phyloP scores from a whole-genome alignment of 2,113 vertebrate species.

The Daboia siamensis region DNA sequence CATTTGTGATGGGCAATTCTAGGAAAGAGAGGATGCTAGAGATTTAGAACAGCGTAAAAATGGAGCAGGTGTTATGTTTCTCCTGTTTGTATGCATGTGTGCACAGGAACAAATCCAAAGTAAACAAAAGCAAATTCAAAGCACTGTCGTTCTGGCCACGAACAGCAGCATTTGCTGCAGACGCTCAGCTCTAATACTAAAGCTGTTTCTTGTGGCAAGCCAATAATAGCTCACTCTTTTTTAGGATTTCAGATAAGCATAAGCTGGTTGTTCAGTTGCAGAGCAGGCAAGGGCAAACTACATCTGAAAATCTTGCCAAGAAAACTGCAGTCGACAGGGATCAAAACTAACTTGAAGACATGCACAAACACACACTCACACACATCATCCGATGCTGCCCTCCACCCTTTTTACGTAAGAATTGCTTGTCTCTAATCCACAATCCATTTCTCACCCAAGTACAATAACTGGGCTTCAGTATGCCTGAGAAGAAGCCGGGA shows the following conservation, averaged over 20 bases:
- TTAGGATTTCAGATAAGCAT: not conserved
- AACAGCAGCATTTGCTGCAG: not conserved
- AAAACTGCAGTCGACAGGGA: not conserved
- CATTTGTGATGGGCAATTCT: not conserved
- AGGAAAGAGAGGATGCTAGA: not conserved
- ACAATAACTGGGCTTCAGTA: too few species aligned
- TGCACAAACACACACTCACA: not conserved
- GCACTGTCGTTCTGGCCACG: not conserved
- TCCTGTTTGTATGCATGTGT: not conserved
- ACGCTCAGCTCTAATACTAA: not conserved
- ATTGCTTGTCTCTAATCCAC: not conserved
- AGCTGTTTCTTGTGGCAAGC: not conserved
- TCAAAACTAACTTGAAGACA: not conserved
- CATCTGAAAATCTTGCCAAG: not conserved
- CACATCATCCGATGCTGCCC: not conserved
- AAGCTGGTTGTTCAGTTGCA: not conserved
- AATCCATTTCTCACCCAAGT: not conserved
- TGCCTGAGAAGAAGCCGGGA: too few species aligned
- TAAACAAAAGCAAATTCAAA: not conserved
- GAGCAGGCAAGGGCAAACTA: not conserved
- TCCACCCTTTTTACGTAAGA: not conserved
- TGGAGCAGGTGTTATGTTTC: not conserved
- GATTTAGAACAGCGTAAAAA: not conserved
- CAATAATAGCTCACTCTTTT: not conserved
- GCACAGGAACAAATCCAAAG: not conserved